Base-by-base conservation (phyloP, 2,113 vertebrate species). In the Gopherus flavomarginatus region DNA sequence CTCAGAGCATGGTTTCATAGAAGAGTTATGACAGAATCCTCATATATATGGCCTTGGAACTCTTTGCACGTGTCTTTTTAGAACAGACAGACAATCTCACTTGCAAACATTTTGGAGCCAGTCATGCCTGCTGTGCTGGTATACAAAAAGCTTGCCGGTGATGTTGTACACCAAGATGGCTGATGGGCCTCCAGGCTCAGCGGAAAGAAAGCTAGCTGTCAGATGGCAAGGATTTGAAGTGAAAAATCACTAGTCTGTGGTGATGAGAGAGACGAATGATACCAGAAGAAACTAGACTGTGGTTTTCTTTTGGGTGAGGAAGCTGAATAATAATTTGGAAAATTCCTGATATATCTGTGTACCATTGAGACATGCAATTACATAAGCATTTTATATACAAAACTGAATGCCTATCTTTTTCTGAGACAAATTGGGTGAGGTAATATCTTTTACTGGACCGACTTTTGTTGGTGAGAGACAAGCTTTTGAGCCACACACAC, bases 131-230 rank as follows among this genome's bases (percentile, higher is more conserved):
- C 82, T 50, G 27, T 31, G 5, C 50, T 11, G 2, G 14, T 26
- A 53, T 38, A 38, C 16, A 38, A 22, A 16, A 65, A 57, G 77
- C 38, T 35, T 52, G 56, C 38, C 35, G 47, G 65, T 52, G 29
- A 78, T 78, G 44, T 35, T 78, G 53, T 44, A 59, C 69, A 59
- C 1, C 31, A 9, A 1, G 24, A 0, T 4, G 4, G 26, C n/a
- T 31, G 69, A 21, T 59, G 0, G 4, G 26, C 16, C 56, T 44
- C 42, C 75, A 56, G 29, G 2, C 85, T 81, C 47, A 5, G 82
- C 1, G 2, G 11, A 31, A 52, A 8, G 1, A 44, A n/a, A 35
- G 35, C 29, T 44, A 81, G n/a, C 19, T 2, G 31, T 27, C 6
- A 83, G n/a, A 5, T 1, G 27, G 14, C 90, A 89, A 72, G n/a